Percentiles rank a stretch among this genome's conserved stretches.
These are phyloP conservation scores for Holacanthella duospinosa DNA, from an alignment of 2,888 invertebrate species.

Conservation along the genomic window DNA sequence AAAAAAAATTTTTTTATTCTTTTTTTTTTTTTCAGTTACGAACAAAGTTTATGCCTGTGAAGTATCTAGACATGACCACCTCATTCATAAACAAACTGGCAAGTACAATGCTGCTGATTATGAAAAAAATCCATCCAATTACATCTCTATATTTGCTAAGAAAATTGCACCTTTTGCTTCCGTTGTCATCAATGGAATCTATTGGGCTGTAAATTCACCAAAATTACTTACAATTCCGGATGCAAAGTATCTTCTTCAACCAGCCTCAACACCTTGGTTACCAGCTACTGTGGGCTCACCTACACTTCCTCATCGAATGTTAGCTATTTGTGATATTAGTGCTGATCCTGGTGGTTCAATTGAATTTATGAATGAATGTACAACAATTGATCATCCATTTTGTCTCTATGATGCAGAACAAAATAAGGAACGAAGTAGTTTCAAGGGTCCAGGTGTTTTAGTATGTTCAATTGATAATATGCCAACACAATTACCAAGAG, in stretches of 20 bases:
- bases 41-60: constrained; percentile 95
- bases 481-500: constrained; percentile 96
- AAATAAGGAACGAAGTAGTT: constrained; percentile 91
- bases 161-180: constrained; percentile 97
- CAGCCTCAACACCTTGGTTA: constrained; percentile 85
- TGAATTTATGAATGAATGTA: constrained; percentile 99
- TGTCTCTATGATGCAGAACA: constrained; percentile 98
- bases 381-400: constrained; percentile 98
- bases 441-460: constrained; percentile 90
- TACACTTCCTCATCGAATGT: constrained; percentile 75
- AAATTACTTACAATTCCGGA: constrained; percentile 94
- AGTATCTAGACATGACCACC: constrained; percentile 83
- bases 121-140: constrained; percentile 82
- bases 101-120: constrained; percentile 84
- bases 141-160: constrained; percentile 89
- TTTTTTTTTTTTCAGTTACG: constrained; percentile 42
- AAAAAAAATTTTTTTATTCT: not conserved
- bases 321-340: constrained; percentile 95
- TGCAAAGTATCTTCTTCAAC: constrained; percentile 82
- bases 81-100: constrained; percentile 83
- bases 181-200: constrained; percentile 94
- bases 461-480: constrained; percentile 99
- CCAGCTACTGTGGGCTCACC: constrained; percentile 80
- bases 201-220: constrained; percentile 96
- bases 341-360: constrained; percentile 98